phyloP scores from a whole-genome alignment of 2,888 invertebrate species.

The Notodonta ziczac region DNA sequence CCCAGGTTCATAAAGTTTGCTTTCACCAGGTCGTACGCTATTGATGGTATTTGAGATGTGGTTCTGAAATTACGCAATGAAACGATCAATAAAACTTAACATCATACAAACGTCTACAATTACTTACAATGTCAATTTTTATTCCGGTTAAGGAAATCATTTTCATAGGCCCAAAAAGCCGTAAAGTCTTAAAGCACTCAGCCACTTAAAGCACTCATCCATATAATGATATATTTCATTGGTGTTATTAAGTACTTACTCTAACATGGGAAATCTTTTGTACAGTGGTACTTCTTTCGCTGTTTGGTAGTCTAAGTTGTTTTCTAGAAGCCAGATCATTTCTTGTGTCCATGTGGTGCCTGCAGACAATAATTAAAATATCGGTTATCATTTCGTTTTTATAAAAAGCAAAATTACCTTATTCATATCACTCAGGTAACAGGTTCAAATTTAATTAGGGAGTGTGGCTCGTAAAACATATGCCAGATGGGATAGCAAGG shows the following conservation, averaged over 20 bases:
- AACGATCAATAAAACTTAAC: not conserved
- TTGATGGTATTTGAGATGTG: constrained; percentile 66
- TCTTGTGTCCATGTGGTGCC: constrained; percentile 93
- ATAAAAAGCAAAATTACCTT: too few species aligned
- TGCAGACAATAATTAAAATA: constrained; percentile 40
- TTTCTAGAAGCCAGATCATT: constrained; percentile 88
- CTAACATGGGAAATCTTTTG: constrained; percentile 89
- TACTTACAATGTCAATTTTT: too few species aligned
- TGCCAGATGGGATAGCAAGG: too few species aligned
- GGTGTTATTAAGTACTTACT: constrained; percentile 84
- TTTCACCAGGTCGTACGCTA: constrained; percentile 69
- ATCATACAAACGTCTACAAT: too few species aligned
- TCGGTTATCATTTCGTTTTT: not conserved
- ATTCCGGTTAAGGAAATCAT: too few species aligned
- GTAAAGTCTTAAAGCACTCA: too few species aligned
- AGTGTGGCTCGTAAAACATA: too few species aligned
- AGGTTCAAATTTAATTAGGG: too few species aligned
- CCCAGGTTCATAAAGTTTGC: constrained; percentile 71
- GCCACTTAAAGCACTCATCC: too few species aligned
- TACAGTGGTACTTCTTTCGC: constrained; percentile 80
- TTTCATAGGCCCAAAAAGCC: too few species aligned
- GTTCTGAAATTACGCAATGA: constrained; percentile 49
- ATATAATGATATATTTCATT: too few species aligned
- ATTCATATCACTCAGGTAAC: too few species aligned
- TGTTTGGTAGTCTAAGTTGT: constrained; percentile 84